These are phyloP conservation scores for Cydia splendana DNA, from an alignment of 1,140 invertebrate species.

Conservation along the genomic window DNA sequence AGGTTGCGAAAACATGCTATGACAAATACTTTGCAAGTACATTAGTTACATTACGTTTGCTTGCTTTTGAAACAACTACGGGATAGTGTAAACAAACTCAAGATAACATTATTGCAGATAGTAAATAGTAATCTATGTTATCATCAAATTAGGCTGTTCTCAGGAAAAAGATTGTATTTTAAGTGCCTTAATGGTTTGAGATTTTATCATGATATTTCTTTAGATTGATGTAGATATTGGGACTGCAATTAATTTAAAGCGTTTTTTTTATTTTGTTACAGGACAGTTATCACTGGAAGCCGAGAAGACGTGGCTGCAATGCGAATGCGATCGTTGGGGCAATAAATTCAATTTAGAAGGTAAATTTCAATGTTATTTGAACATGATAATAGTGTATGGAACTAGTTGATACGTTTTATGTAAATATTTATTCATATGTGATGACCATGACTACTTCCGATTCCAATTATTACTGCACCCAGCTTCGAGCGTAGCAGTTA, in stretches of 20 bases:
- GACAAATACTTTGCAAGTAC: not conserved
- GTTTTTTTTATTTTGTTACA: conserved; percentile 74
- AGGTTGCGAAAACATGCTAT: not conserved
- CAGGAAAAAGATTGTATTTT: not conserved
- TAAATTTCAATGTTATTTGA: conserved; percentile 72
- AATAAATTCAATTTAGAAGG: conserved; percentile 89
- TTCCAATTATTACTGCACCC: not conserved
- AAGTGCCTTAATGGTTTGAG: not conserved
- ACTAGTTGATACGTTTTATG: not conserved
- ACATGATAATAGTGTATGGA: not conserved
- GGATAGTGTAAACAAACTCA: not conserved
- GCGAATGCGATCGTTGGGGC: conserved; percentile 92
- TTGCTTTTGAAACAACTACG: not conserved
- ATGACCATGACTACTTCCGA: not conserved
- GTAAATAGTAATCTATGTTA: not conserved
- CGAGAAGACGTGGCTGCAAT: conserved; percentile 93
- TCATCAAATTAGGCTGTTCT: not conserved
- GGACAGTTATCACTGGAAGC: conserved; percentile 91
- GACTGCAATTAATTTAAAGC: too few species aligned
- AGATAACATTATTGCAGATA: conserved; percentile 8
- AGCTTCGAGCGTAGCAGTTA: not conserved
- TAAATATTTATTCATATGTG: not conserved
- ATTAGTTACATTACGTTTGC: not conserved
- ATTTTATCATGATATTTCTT: not conserved
- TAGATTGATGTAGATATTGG: not conserved